phyloP scores from a whole-genome alignment of 2,888 invertebrate genomes.

The Molorchus minor region DNA sequence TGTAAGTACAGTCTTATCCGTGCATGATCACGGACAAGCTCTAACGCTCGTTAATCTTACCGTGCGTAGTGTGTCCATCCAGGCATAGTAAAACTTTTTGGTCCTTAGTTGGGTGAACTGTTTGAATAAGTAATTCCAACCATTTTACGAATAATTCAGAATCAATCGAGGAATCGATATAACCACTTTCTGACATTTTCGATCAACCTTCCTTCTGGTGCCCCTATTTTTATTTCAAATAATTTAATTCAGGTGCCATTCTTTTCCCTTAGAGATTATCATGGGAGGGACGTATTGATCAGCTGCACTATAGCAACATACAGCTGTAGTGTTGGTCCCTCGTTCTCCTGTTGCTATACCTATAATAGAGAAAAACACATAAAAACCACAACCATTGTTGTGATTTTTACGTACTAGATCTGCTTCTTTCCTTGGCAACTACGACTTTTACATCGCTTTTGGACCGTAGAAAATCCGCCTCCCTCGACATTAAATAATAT shows the following conservation, averaged over 20 bases:
- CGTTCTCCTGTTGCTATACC: conserved; percentile 3
- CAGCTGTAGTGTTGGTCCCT: conserved; percentile 7
- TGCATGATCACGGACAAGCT: conserved; percentile 11
- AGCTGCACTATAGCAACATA: conserved; percentile 11
- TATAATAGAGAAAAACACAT: neutral
- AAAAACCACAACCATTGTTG: too few relatives aligned
- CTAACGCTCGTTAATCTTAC: conserved; percentile 41
- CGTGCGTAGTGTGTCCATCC: conserved; percentile 47
- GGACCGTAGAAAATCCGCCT: conserved; percentile 13
- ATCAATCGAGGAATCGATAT: too few relatives aligned
- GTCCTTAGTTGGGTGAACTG: conserved; percentile 1
- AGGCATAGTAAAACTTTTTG: conserved; percentile 37
- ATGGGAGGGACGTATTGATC: conserved; percentile 16
- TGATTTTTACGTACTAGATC: neutral
- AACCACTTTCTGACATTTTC: conserved; percentile 13
- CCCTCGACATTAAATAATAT: conserved; percentile 23
- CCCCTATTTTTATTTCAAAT: conserved; percentile 8
- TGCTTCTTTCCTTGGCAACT: conserved; percentile 2
- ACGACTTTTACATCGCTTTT: conserved; percentile 17
- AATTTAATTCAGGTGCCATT: conserved; percentile 8
- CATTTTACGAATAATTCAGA: conserved; percentile 16
- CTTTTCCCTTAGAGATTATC: conserved; percentile 17
- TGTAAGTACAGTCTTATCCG: too few relatives aligned
- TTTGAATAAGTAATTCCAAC: conserved; percentile 13
- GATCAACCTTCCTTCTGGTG: conserved; percentile 6